Base-by-base conservation (phyloP, 1,140 invertebrate species). In the Meloidogyne chitwoodi region DNA sequence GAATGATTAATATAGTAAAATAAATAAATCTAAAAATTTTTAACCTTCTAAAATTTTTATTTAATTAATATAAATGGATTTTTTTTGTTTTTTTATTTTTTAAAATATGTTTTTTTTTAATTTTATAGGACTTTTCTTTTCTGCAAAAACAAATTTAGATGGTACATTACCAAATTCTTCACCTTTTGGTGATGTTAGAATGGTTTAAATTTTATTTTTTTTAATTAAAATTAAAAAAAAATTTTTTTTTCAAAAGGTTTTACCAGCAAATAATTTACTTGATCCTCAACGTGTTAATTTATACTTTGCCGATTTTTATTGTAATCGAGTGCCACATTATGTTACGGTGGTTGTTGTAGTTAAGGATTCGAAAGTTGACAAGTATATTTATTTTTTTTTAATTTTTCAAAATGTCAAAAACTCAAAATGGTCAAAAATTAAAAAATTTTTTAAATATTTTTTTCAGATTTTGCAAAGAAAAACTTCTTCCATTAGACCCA, bases 241-340 rank as follows among this genome's bases (percentile, higher is more conserved):
- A 29, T 24, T 22, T 27, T 38, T 14, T 63, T 31, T 22, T 27
- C 34, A 62, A 14, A 61, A 73, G 77, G 61, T 61, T 44, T 48
- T 78, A 34, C 77, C 77, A 4, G 77, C 77, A 31, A 19, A 2
- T 38, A 61, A 29, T 64, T 19, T 78, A n/a, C 78, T 78, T 3
- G 63, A 78, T 16, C 77, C 77, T 19, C 22, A 34, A 11, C 61
- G 56, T 10, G 26, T 79, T 19, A 79, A 78, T 65, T 29, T 72
- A 31, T 81, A 83, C 29, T 83, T 83, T 75, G 16, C 38, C n/a
- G 81, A 85, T 75, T 83, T 83, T 73, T 84, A 83, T 66, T 83
- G 82, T 61, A 82, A 74, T 41, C 34, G 73, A 27, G 44, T 27
- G n/a, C 63, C 73, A 1, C 82, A 83, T 67, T 83, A 83, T 69